phyloP scores from a whole-genome alignment of 2,888 invertebrate species.

The Creontiades dilutus region DNA sequence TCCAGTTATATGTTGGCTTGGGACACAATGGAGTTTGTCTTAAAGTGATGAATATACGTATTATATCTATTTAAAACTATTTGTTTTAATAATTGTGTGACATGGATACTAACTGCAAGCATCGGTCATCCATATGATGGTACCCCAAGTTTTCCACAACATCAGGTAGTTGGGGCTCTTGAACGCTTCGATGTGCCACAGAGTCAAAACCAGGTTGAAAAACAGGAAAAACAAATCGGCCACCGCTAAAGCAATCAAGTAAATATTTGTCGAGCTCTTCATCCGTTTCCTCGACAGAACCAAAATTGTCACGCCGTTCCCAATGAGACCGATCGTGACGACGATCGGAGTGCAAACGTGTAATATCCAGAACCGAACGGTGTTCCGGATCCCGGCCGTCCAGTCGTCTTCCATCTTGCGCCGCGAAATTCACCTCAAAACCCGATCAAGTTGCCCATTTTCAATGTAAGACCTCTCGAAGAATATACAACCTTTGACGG shows the following conservation, averaged over 20 bases:
- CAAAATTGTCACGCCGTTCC: constrained; percentile 82
- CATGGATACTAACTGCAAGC: constrained; percentile 82
- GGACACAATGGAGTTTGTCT: no score
- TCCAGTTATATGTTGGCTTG: no score
- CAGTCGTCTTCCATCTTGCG: constrained; percentile 54
- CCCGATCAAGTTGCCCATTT: constrained; percentile 16
- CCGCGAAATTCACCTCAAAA: neutral
- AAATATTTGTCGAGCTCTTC: constrained; percentile 87
- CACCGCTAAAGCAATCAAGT: constrained; percentile 86
- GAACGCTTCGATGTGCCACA: constrained; percentile 82
- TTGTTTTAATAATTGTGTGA: no score
- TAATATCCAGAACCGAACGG: constrained; percentile 81
- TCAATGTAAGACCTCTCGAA: neutral
- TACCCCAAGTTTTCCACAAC: constrained; percentile 83
- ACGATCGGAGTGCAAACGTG: constrained; percentile 83
- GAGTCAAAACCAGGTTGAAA: constrained; percentile 83
- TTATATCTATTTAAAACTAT: no score
- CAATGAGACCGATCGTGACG: constrained; percentile 84
- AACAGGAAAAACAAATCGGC: constrained; percentile 86
- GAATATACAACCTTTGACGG: constrained; percentile 33
- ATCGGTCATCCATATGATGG: constrained; percentile 84
- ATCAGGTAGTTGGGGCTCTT: constrained; percentile 80
- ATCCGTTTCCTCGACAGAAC: constrained; percentile 83
- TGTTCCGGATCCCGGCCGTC: constrained; percentile 77
- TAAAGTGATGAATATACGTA: no score